Percentiles rank a stretch among this genome's conserved stretches.
These are phyloP conservation scores for Polymixis lichenea DNA, from an alignment of 2,888 invertebrate genomes.

Conservation along the genomic window DNA sequence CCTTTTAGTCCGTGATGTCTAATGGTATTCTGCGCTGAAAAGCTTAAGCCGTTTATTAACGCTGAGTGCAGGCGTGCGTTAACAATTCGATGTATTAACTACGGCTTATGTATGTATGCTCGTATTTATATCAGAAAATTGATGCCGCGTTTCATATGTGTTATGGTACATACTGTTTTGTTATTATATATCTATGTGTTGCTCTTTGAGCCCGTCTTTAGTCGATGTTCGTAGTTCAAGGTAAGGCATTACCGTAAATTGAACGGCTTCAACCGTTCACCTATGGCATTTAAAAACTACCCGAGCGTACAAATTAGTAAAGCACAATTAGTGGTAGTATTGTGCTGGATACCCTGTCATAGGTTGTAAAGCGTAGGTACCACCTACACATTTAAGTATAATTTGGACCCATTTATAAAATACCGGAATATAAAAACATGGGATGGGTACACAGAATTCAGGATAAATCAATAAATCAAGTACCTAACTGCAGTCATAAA, in stretches of 20 bases:
- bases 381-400: background rate
- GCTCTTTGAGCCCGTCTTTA: background rate
- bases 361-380: background rate
- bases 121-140: constrained; percentile 23
- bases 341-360: constrained; percentile 5
- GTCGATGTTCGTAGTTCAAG: constrained; percentile 8
- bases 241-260: constrained; percentile 8
- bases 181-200: background rate
- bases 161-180: constrained; percentile 5
- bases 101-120: constrained; percentile 33
- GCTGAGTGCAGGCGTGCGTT: constrained; percentile 54
- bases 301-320: constrained; percentile 2
- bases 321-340: background rate
- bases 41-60: constrained; percentile 64
- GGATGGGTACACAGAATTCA: constrained; percentile 5
- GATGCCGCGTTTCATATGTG: constrained; percentile 13
- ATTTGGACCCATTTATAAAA: background rate
- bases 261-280: background rate
- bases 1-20: constrained; percentile 68
- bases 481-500: constrained; percentile 51
- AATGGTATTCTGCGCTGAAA: constrained; percentile 61
- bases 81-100: constrained; percentile 47
- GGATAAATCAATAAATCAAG: constrained; percentile 41
- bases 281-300: constrained; percentile 30
- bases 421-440: background rate